Conservation (phyloP, 2,797 vertebrate species). For the Danio albolineatus region DNA sequence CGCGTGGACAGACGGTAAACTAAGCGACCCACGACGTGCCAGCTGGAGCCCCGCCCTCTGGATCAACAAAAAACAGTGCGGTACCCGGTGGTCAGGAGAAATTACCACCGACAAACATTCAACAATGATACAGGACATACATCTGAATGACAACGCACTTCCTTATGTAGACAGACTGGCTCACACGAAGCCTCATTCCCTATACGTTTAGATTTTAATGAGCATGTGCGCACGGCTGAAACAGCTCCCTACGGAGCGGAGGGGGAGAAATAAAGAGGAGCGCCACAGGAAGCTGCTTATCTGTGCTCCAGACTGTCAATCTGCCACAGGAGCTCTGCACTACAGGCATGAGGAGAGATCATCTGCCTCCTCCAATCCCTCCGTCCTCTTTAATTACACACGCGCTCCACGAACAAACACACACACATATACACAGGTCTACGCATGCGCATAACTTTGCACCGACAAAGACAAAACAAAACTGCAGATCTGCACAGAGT, state of each 20-base stretch:
- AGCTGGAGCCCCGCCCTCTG: constrained; percentile 45
- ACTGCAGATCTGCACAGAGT: constrained; percentile 19
- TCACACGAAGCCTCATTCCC: constrained; percentile 25
- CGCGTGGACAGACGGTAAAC: constrained; percentile 28
- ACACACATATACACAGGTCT: neutral
- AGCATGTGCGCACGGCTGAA: constrained; percentile 43
- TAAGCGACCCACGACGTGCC: constrained; percentile 43
- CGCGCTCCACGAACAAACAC: constrained; percentile 28
- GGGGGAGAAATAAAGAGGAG: constrained; percentile 34
- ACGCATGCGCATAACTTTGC: neutral
- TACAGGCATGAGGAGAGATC: constrained; percentile 58
- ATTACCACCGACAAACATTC: constrained; percentile 36
- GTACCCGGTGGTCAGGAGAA: constrained; percentile 7
- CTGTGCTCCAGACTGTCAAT: constrained; percentile 56
- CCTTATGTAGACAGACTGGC: constrained; percentile 30
- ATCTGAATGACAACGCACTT: constrained; percentile 20
- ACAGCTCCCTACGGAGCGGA: constrained; percentile 34
- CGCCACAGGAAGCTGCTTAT: constrained; percentile 47
- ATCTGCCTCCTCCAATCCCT: constrained; percentile 56
- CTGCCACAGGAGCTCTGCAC: constrained; percentile 49
- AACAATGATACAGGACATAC: constrained; percentile 19
- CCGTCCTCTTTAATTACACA: constrained; percentile 57
- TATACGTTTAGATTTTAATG: constrained; percentile 49
- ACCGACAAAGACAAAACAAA: neutral
- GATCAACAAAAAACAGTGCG: neutral